These are phyloP conservation scores for Antitype chi DNA, from an alignment of 2,888 invertebrate species.

Conservation along the genomic window DNA sequence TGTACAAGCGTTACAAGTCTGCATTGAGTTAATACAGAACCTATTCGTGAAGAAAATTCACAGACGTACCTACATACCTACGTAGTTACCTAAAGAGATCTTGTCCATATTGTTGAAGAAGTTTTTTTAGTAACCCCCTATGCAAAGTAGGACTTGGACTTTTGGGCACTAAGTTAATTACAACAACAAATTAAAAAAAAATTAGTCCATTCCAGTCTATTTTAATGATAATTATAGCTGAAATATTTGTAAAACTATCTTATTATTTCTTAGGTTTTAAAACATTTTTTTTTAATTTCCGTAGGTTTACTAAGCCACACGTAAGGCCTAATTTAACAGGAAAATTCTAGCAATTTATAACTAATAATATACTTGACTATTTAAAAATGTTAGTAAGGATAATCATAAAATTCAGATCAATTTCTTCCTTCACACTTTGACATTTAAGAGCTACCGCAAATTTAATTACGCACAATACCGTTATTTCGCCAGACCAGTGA, in stretches of 20 bases:
- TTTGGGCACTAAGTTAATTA: neutral
- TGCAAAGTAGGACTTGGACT: too few relatives aligned
- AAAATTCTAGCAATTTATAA: neutral
- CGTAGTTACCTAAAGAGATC: neutral
- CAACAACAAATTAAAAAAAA: rapidly evolving
- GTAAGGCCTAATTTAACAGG: neutral
- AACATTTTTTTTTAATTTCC: too few relatives aligned
- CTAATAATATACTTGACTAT: neutral
- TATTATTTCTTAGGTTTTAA: too few relatives aligned
- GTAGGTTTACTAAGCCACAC: neutral
- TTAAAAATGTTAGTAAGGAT: neutral
- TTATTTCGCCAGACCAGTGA: too few relatives aligned
- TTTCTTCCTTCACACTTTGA: neutral
- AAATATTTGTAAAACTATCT: neutral
- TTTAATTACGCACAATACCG: neutral
- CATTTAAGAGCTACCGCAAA: neutral
- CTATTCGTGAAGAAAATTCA: neutral
- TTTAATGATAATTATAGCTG: neutral
- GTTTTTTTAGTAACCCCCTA: neutral
- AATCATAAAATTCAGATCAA: neutral
- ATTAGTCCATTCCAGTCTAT: neutral
- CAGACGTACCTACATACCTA: neutral
- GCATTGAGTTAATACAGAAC: neutral
- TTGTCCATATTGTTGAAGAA: neutral
- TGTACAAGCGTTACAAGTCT: conserved; percentile 23